A percentile compares a stretch with the other conserved stretches of the same genome.
Conservation (phyloP, 2,113 vertebrate species). For the Mugil cephalus region DNA sequence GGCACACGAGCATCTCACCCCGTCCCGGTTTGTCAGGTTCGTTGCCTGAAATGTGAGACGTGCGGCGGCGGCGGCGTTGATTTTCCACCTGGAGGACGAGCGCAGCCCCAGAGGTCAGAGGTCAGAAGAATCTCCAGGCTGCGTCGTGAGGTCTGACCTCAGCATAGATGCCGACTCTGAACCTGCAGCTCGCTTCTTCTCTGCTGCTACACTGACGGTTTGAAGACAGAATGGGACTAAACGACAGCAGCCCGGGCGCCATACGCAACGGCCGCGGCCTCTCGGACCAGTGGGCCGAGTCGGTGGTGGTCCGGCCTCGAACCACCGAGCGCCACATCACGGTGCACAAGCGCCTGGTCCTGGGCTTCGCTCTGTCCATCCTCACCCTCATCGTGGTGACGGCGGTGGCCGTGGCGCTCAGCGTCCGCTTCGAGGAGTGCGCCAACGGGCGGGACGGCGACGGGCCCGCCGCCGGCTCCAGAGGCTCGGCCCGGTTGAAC, state of each 20-base stretch:
- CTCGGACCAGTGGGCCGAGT: constrained; percentile 91
- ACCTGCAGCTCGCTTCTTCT: constrained; percentile 14
- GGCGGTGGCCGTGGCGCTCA: constrained; percentile 91
- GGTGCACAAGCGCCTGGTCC: constrained; percentile 90
- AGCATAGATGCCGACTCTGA: constrained; percentile 34
- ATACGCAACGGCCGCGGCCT: constrained; percentile 89
- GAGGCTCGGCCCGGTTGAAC: constrained; percentile 57
- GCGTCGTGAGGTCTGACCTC: too few species aligned
- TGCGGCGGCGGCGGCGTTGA: background rate
- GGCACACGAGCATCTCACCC: constrained; percentile 39
- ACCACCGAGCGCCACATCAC: constrained; percentile 92
- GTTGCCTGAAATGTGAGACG: constrained; percentile 59
- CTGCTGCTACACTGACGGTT: background rate
- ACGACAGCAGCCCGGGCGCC: constrained; percentile 84
- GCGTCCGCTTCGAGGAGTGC: constrained; percentile 92
- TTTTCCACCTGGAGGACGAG: constrained; percentile 14
- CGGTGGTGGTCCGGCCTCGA: constrained; percentile 87
- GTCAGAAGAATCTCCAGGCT: constrained; percentile 40
- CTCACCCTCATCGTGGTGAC: constrained; percentile 92
- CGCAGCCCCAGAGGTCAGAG: background rate
- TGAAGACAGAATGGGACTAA: constrained; percentile 85
- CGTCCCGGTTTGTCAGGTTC: constrained; percentile 39
- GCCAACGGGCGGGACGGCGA: constrained; percentile 59
- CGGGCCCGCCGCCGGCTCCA: constrained; percentile 12
- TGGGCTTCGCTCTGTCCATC: constrained; percentile 93